phyloP scores from a whole-genome alignment of 2,888 invertebrate species.

The Pristionchus entomophagus region DNA sequence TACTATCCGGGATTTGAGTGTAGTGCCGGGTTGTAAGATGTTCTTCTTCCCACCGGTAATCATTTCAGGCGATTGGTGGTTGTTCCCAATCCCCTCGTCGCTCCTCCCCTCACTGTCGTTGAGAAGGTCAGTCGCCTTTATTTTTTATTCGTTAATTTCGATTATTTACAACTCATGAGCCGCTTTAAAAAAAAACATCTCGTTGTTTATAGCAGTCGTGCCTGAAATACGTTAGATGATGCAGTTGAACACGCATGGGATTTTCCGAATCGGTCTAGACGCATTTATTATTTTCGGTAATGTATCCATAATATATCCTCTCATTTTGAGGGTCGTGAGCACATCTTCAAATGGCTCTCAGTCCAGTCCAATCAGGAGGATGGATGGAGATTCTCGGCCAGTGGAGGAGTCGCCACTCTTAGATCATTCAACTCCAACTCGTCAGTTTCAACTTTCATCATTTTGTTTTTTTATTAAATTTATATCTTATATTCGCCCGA shows the following conservation, averaged over 20 bases:
- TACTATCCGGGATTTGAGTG: no score
- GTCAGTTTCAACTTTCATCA: not conserved
- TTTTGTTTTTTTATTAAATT: no score
- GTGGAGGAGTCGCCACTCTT: constrained; percentile 34
- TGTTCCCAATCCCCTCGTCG: constrained; percentile 9
- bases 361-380: not conserved
- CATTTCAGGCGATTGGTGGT: not conserved
- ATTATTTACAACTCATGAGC: no score
- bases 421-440: constrained; percentile 42
- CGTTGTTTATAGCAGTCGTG: no score
- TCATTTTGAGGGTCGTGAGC: constrained; percentile 44
- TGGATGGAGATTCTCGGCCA: constrained; percentile 41
- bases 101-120: constrained; percentile 15
- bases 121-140: constrained; percentile 3
- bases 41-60: not conserved
- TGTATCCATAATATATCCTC: not conserved
- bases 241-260: no score
- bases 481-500: not conserved
- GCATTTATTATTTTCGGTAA: no score
- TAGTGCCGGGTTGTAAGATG: no score
- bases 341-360: constrained; percentile 46
- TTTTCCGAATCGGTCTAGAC: no score
- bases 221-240: no score
- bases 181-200: no score
- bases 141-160: not conserved